phyloP scores from a whole-genome alignment of 2,113 vertebrate species.

The Plestiodon gilberti region DNA sequence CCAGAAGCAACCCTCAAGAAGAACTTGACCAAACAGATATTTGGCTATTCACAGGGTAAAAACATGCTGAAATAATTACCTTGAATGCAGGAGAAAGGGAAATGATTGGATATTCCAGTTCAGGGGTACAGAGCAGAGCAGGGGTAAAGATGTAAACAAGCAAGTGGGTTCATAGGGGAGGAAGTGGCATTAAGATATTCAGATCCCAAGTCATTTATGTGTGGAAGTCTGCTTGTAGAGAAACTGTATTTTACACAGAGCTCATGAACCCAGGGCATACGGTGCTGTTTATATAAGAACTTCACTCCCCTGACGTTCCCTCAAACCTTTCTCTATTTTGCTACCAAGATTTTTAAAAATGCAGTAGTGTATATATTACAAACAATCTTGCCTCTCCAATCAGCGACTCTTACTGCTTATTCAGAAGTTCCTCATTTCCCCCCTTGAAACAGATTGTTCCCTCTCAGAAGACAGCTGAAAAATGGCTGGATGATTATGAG shows the following conservation, averaged over 20 bases:
- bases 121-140: no score
- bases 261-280: not conserved
- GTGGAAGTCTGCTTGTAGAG: not conserved
- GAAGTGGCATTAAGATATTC: no score
- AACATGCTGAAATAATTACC: no score
- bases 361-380: not conserved
- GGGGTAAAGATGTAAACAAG: no score
- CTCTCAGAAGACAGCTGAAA: not conserved
- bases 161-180: no score
- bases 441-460: conserved; percentile 5
- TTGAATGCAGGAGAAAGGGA: no score
- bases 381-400: not conserved
- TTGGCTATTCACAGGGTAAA: no score
- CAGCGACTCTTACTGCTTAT: not conserved
- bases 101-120: no score
- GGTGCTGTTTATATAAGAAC: not conserved
- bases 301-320: not conserved
- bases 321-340: not conserved
- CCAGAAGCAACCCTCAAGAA: no score
- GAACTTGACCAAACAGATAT: no score
- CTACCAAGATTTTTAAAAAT: not conserved
- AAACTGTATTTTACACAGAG: not conserved
- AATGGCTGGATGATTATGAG: conserved; percentile 1
- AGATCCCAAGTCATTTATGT: not conserved
- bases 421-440: conserved; percentile 4